These are phyloP conservation scores for Austrolebias charrua DNA, from an alignment of 2,797 vertebrate species.

Conservation along the genomic window DNA sequence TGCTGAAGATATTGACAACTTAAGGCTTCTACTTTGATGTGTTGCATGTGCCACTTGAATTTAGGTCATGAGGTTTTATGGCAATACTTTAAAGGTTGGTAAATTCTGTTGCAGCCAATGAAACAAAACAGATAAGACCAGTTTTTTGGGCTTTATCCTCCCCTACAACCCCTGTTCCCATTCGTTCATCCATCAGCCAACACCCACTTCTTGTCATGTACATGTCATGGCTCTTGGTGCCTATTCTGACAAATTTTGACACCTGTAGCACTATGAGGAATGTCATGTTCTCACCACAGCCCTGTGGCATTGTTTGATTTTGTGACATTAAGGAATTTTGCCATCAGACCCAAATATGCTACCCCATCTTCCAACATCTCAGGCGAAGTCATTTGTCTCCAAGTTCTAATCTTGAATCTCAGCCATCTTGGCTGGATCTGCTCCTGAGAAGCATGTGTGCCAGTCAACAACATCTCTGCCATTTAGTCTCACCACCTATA, in stretches of 20 bases:
- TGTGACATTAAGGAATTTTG: conserved; percentile 43
- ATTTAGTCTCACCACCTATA: conserved; percentile 43
- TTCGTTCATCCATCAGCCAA: conserved; percentile 68
- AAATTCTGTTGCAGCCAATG: conserved; percentile 51
- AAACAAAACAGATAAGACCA: conserved; percentile 55
- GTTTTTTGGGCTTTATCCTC: conserved; percentile 51
- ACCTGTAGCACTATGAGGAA: conserved; percentile 59
- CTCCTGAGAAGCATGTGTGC: neutral
- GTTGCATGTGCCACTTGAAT: conserved; percentile 49
- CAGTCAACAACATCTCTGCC: conserved; percentile 32
- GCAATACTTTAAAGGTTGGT: conserved; percentile 60
- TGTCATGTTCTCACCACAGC: conserved; percentile 52
- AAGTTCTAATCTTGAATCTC: conserved; percentile 25
- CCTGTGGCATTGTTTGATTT: conserved; percentile 11
- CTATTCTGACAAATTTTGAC: conserved; percentile 39
- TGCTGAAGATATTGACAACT: conserved; percentile 45
- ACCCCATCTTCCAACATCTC: conserved; percentile 43
- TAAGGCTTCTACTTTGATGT: conserved; percentile 60
- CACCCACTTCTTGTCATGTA: conserved; percentile 63
- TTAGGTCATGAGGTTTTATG: conserved; percentile 62
- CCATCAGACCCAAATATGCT: conserved; percentile 36
- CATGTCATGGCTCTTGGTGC: conserved; percentile 52
- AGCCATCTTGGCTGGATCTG: conserved; percentile 39
- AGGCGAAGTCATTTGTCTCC: conserved; percentile 48
- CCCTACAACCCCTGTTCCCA: conserved; percentile 50